Evolutionary conservation across 2,113 vertebrate species (phyloP).

Genomic region (Vombatus ursinus): DNA sequence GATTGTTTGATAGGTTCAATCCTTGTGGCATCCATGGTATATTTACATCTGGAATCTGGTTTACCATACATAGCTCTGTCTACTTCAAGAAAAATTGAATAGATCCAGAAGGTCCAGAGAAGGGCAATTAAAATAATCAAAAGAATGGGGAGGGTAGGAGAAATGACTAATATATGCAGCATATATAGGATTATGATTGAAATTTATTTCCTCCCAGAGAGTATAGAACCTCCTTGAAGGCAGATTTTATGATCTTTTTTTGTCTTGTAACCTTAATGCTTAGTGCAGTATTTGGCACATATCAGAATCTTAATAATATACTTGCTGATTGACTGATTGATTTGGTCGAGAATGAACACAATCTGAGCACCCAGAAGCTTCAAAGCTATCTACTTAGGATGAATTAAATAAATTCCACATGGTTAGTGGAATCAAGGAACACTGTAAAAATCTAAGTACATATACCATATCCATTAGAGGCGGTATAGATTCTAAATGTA

Average conservation of each 20-base stretch:
- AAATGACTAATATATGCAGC: not conserved
- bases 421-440: not conserved
- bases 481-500: not conserved
- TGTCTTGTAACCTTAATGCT: not conserved
- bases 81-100: not conserved
- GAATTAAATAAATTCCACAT: not conserved
- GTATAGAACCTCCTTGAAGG: not conserved
- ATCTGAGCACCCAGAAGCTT: not conserved
- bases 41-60: not conserved
- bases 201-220: not conserved
- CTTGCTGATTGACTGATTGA: not conserved
- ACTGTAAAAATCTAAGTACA: not conserved
- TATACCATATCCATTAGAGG: not conserved
- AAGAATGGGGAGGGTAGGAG: not conserved
- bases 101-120: not conserved
- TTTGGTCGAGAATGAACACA: not conserved
- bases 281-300: not conserved
- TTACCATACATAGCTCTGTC: not conserved
- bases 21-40: not conserved
- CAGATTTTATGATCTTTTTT: not conserved
- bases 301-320: not conserved
- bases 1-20: not conserved
- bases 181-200: not conserved
- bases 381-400: not conserved
- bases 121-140: not conserved